Evolutionary conservation across 2,888 invertebrate genomes (phyloP).

Genomic region (Latheticus oryzae): DNA sequence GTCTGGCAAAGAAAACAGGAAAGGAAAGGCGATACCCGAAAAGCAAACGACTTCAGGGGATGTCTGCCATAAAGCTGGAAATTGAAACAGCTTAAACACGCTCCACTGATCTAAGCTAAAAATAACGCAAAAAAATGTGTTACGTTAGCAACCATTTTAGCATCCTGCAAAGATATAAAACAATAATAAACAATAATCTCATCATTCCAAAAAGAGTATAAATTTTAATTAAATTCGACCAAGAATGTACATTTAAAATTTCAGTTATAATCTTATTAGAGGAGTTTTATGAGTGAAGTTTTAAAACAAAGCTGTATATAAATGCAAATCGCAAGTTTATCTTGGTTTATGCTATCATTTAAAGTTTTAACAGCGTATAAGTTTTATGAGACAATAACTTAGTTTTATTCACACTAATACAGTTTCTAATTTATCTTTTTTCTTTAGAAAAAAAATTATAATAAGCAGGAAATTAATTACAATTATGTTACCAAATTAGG

Average conservation of each 20-base stretch:
- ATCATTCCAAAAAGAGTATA: conserved; percentile 34
- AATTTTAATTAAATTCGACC: conserved; percentile 51
- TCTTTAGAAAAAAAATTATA: too few relatives aligned
- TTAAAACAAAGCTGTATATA: conserved; percentile 59
- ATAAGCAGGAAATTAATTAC: conserved; percentile 3
- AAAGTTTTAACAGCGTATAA: conserved; percentile 60
- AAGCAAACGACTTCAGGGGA: conserved; percentile 55
- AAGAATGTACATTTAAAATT: conserved; percentile 33
- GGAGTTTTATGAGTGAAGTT: conserved; percentile 51
- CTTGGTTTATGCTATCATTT: conserved; percentile 60
- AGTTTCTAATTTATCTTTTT: conserved; percentile 37
- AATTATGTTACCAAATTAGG: too few relatives aligned
- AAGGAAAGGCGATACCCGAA: conserved; percentile 57
- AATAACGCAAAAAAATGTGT: conserved; percentile 49
- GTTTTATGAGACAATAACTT: conserved; percentile 61
- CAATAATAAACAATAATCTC: conserved; percentile 38
- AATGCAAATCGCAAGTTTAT: conserved; percentile 62
- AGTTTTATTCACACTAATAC: conserved; percentile 48
- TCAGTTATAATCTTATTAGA: conserved; percentile 47
- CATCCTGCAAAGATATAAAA: conserved; percentile 21
- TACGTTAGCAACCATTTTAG: conserved; percentile 19
- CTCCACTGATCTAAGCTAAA: conserved; percentile 53
- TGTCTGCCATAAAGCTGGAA: conserved; percentile 56
- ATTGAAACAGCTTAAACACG: conserved; percentile 57
- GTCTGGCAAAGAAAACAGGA: conserved; percentile 54